A percentile compares a stretch with the other conserved stretches of the same genome.
phyloP scores from a whole-genome alignment of 2,888 invertebrate species.

The Agrenia bidenticulata region DNA sequence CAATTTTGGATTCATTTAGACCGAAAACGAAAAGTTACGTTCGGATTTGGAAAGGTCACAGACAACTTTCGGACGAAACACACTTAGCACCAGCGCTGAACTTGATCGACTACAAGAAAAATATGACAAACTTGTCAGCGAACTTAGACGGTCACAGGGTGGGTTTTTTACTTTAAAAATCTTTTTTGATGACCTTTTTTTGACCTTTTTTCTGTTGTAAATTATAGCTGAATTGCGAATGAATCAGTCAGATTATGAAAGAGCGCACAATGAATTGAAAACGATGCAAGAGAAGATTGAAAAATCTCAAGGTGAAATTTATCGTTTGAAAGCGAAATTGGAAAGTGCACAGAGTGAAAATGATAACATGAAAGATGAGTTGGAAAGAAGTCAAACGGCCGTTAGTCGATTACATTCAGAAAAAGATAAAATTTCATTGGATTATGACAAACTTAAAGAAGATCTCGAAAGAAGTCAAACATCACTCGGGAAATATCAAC shows the following conservation, averaged over 20 bases:
- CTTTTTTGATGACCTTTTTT: no score
- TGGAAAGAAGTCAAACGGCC: slow-evolving; percentile 80
- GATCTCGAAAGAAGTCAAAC: slow-evolving; percentile 86
- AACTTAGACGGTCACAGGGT: slow-evolving; percentile 82
- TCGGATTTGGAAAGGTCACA: slow-evolving; percentile 82
- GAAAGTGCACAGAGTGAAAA: slow-evolving; percentile 95
- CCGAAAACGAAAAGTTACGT: slow-evolving; percentile 62
- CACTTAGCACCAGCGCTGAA: slow-evolving; percentile 70
- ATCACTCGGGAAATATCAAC: slow-evolving; percentile 84
- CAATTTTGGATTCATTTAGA: slow-evolving; percentile 29
- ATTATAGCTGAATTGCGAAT: slow-evolving; percentile 78
- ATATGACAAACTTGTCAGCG: slow-evolving; percentile 80
- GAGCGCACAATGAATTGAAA: slow-evolving; percentile 78
- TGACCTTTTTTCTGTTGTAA: no score
- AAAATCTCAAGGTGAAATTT: slow-evolving; percentile 92
- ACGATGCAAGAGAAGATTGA: slow-evolving; percentile 88
- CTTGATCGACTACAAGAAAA: slow-evolving; percentile 61
- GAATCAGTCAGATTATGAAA: slow-evolving; percentile 73
- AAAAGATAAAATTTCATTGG: slow-evolving; percentile 79
- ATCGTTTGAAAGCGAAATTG: slow-evolving; percentile 86
- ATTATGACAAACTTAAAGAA: slow-evolving; percentile 81
- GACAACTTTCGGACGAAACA: slow-evolving; percentile 78
- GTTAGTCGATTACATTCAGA: slow-evolving; percentile 83
- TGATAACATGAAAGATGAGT: slow-evolving; percentile 87
- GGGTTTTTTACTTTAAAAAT: no score